Evolutionary conservation across 1,140 invertebrate species (phyloP).

Genomic region (Arion vulgaris): DNA sequence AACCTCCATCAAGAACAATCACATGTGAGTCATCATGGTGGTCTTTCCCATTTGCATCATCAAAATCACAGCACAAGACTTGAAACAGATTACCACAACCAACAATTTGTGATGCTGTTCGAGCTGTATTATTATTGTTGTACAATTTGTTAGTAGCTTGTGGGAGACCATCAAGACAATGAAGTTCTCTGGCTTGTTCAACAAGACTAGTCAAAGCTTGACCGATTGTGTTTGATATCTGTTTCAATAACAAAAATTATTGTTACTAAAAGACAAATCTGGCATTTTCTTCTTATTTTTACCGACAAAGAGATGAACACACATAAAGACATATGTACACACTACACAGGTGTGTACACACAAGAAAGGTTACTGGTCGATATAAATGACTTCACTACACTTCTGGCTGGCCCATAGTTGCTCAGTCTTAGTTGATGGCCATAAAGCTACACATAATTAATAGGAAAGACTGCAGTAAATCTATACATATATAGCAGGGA

Average conservation of each 20-base stretch:
- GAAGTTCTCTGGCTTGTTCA: background rate
- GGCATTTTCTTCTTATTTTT: too few species aligned
- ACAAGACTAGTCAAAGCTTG: background rate
- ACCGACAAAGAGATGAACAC: too few species aligned
- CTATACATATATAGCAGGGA: too few species aligned
- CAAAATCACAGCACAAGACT: background rate
- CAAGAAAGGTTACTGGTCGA: too few species aligned
- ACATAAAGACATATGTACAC: too few species aligned
- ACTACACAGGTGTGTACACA: too few species aligned
- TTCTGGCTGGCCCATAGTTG: too few species aligned
- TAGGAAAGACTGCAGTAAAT: too few species aligned
- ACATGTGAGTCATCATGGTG: background rate
- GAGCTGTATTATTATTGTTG: background rate
- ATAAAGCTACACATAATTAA: too few species aligned
- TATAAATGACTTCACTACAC: too few species aligned
- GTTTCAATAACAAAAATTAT: background rate
- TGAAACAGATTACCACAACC: slow-evolving; percentile 21
- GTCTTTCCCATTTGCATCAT: background rate
- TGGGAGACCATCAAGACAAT: background rate
- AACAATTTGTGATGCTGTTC: background rate
- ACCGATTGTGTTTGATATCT: background rate
- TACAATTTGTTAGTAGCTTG: background rate
- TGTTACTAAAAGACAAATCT: background rate
- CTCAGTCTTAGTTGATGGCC: too few species aligned
- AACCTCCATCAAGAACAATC: background rate